phyloP scores from a whole-genome alignment of 2,113 vertebrate species.

The Hippocampus barbouri region DNA sequence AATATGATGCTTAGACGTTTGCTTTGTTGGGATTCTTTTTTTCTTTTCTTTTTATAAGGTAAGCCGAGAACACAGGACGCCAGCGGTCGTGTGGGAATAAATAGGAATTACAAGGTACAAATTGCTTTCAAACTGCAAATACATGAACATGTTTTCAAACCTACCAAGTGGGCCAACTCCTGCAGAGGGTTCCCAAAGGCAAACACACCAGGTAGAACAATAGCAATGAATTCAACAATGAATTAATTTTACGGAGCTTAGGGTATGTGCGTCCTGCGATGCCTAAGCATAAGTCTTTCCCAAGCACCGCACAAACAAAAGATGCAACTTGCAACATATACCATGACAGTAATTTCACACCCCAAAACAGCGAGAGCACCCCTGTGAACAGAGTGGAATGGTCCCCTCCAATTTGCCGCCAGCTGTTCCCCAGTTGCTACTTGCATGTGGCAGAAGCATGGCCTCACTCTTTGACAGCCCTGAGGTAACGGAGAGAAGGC shows the following conservation, averaged over 20 bases:
- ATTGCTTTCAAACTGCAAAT: not conserved
- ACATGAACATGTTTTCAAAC: not conserved
- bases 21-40: not conserved
- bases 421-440: slow-evolving; percentile 1
- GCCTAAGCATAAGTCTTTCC: not conserved
- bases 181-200: not conserved
- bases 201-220: not conserved
- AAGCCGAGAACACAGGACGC: not conserved
- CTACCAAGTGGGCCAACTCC: not conserved
- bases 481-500: not conserved
- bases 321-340: not conserved
- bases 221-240: not conserved
- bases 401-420: not conserved
- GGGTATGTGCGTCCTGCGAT: not conserved
- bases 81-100: not conserved
- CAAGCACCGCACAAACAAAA: not conserved
- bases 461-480: not conserved
- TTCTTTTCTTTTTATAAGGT: not conserved
- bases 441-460: not conserved
- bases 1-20: not conserved
- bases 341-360: not conserved
- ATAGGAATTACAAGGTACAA: not conserved
- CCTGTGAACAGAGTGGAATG: not conserved
- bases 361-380: not conserved
- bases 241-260: not conserved